A percentile compares a stretch with the other conserved stretches of the same genome.
Evolutionary conservation across 2,797 vertebrate genomes (phyloP).

Genomic region (Darevskia mixta): DNA sequence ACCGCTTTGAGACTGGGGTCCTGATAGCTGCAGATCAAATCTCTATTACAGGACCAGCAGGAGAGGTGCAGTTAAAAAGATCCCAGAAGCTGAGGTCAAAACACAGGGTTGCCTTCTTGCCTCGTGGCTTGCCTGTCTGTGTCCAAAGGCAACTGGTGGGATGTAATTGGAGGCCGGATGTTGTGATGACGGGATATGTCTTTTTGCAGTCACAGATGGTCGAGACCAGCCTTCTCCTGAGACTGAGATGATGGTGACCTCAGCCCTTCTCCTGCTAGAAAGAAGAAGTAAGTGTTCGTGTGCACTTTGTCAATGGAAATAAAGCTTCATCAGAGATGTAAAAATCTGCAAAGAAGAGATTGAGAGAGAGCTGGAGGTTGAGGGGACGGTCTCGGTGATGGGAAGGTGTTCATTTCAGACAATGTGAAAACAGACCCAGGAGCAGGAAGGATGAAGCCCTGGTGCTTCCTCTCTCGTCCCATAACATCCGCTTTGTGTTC

Average conservation of each 20-base stretch:
- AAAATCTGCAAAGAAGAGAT: too few species aligned
- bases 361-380: neutral
- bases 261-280: constrained; percentile 39
- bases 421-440: too few species aligned
- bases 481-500: too few species aligned
- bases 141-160: neutral
- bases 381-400: too few species aligned
- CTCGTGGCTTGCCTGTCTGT: neutral
- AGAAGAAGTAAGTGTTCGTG: constrained; percentile 76
- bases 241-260: constrained; percentile 58
- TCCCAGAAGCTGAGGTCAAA: neutral
- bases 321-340: fast-evolving
- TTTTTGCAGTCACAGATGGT: constrained; percentile 80
- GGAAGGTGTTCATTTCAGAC: too few species aligned
- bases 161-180: too few species aligned
- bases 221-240: constrained; percentile 73
- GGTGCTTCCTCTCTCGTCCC: too few species aligned
- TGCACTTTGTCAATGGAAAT: fast-evolving
- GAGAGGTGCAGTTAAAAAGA: too few species aligned
- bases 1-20: too few species aligned
- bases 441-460: too few species aligned
- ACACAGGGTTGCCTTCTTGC: neutral
- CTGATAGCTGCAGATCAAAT: too few species aligned
- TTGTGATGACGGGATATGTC: neutral
- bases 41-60: too few species aligned